Evolutionary conservation across 2,797 vertebrate species (phyloP).

Genomic region (Muscicapa comitata): DNA sequence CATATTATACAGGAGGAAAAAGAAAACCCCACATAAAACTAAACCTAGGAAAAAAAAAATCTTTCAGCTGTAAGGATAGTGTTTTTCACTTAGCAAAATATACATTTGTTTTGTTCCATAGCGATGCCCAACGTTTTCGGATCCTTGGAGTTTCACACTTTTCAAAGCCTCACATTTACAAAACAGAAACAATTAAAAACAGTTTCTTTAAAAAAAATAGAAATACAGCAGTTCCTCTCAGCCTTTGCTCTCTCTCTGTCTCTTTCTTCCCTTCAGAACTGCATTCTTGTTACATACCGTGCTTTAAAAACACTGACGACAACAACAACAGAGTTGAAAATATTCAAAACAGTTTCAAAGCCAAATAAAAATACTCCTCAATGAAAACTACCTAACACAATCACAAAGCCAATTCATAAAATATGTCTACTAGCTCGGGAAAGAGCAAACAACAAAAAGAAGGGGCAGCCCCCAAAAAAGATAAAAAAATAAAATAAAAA

Average conservation of each 20-base stretch:
- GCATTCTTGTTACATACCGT: slow-evolving; percentile 54
- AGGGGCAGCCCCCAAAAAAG: slow-evolving; percentile 42
- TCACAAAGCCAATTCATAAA: slow-evolving; percentile 73
- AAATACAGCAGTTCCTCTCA: slow-evolving; percentile 61
- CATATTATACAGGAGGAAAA: slow-evolving; percentile 94
- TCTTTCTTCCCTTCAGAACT: slow-evolving; percentile 59
- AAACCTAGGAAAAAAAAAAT: slow-evolving; percentile 79
- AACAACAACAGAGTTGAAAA: slow-evolving; percentile 69
- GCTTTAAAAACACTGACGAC: slow-evolving; percentile 69
- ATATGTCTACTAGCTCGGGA: slow-evolving; percentile 65
- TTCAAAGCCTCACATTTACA: slow-evolving; percentile 81
- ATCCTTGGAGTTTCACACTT: slow-evolving; percentile 74
- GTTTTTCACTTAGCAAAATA: slow-evolving; percentile 90
- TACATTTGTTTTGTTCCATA: slow-evolving; percentile 89
- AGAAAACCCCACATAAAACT: slow-evolving; percentile 72
- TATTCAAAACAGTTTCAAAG: slow-evolving; percentile 70
- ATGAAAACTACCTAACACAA: slow-evolving; percentile 73
- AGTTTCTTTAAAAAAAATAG: slow-evolving; percentile 69
- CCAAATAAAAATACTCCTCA: slow-evolving; percentile 73
- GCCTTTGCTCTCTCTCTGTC: slow-evolving; percentile 42
- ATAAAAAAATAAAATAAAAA: slow-evolving; percentile 72
- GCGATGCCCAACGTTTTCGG: slow-evolving; percentile 73
- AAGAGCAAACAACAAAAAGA: slow-evolving; percentile 67
- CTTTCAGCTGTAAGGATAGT: slow-evolving; percentile 84
- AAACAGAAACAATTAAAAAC: slow-evolving; percentile 80